Base-by-base conservation (phyloP, 2,888 invertebrate species). In the Nephrocerus scutellatus region DNA sequence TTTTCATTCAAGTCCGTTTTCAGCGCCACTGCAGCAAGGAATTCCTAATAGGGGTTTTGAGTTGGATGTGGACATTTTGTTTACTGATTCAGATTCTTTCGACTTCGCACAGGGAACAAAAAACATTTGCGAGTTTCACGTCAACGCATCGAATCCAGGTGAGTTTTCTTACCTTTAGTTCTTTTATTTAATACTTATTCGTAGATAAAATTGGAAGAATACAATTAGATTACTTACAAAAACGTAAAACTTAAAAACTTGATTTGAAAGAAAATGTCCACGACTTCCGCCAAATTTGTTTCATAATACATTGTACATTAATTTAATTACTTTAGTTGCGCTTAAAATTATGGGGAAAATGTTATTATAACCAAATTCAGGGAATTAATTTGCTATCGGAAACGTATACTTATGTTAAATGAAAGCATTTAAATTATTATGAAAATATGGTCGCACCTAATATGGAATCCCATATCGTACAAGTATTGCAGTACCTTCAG, bases 11-110 rank as follows among this genome's bases (percentile, higher is more conserved):
- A 86, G 88, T 9, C 82, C 87, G 0, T 81, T 81, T 62, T 84
- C 85, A 46, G 83, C 87, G 35, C 88, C 89, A 3, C 70, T 85
- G 35, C 80, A 82, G 37, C 74, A 75, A 6, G 74, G 74, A 5
- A 66, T 67, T 39, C 80, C 84, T 0, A 72, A 90, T 39, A 72
- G 86, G 4, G 85, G 85, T 39, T 84, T 90, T 56, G 90, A 90
- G 59, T 74, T 91, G 29, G 82, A 84, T 54, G 84, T 89, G n/a
- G 86, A 87, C 55, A 84, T 91, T 24, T 78, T 89, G 24, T 89
- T 89, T 60, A 84, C 86, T 2, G 88, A 90, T 60, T 88, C 87
- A 0, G 88, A 88, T 57, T 86, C 87, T 1, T 74, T 84, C 33
- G 89, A 90, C 61, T 89, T 85, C 60, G 84, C 84, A 4, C 75